Percentiles rank a stretch among this genome's conserved stretches.
Conservation (phyloP, 30 jellyfish, hydroid and myxozoan species). For the Turritopsis rubra region DNA sequence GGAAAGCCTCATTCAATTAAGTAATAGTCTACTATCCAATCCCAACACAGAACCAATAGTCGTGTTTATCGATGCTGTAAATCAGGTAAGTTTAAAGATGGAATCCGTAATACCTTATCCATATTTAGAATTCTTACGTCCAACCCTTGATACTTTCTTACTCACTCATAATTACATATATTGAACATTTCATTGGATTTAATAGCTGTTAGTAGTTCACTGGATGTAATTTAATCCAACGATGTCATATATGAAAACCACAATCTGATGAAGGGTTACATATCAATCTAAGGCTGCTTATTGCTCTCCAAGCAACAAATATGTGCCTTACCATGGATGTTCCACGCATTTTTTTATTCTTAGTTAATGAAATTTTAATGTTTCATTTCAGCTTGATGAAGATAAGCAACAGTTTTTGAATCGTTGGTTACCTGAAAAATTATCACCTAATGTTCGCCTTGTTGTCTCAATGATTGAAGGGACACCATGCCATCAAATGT, state of each 20-base stretch:
- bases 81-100: constrained; percentile 52
- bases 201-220: no score
- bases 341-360: not conserved
- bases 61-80: constrained; percentile 87
- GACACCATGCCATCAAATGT: constrained; percentile 49
- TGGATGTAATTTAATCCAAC: no score
- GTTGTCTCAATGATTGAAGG: constrained; percentile 55
- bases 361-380: not conserved
- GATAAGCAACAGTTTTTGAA: constrained; percentile 52
- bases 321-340: no score
- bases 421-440: constrained; percentile 61
- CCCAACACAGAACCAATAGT: constrained; percentile 91
- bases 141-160: no score
- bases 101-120: not conserved
- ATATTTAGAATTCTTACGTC: no score
- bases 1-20: constrained; percentile 82
- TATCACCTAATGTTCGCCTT: constrained; percentile 57
- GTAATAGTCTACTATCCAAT: constrained; percentile 84
- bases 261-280: no score
- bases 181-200: no score
- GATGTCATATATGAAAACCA: no score
- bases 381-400: constrained; percentile 47
- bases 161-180: no score
- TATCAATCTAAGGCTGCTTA: no score
- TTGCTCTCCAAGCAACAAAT: no score